phyloP scores from a whole-genome alignment of 2,113 vertebrate genomes.

The Chitala chitala region DNA sequence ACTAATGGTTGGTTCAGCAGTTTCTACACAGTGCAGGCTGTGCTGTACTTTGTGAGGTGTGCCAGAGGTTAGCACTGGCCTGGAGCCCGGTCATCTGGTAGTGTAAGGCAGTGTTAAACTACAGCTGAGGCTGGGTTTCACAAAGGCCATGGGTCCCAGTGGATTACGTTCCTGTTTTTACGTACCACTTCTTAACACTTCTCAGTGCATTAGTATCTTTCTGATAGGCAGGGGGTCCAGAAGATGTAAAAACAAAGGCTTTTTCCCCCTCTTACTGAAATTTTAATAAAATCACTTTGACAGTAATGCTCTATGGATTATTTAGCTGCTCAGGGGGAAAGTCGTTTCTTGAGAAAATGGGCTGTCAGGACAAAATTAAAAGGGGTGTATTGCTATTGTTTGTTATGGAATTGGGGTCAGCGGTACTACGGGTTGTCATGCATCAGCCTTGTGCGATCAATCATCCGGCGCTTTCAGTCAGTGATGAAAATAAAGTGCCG shows the following conservation, averaged over 20 bases:
- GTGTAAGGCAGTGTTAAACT: too few species aligned
- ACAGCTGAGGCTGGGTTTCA: too few species aligned
- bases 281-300: background rate
- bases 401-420: conserved; percentile 1
- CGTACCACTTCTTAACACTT: background rate
- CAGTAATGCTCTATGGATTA: background rate
- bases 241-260: background rate
- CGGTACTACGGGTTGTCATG: background rate
- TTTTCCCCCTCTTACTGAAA: background rate
- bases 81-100: too few species aligned
- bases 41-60: too few species aligned
- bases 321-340: conserved; percentile 1
- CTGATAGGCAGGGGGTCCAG: background rate
- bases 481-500: background rate
- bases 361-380: conserved; percentile 3
- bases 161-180: background rate
- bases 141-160: too few species aligned
- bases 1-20: too few species aligned
- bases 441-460: background rate
- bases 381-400: background rate
- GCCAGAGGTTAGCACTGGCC: too few species aligned
- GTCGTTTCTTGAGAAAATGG: conserved; percentile 2
- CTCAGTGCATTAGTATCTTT: too few species aligned
- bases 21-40: too few species aligned
- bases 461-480: background rate